These are phyloP conservation scores for Ceyx cyanopectus DNA, from an alignment of 2,113 vertebrate genomes.

Conservation along the genomic window DNA sequence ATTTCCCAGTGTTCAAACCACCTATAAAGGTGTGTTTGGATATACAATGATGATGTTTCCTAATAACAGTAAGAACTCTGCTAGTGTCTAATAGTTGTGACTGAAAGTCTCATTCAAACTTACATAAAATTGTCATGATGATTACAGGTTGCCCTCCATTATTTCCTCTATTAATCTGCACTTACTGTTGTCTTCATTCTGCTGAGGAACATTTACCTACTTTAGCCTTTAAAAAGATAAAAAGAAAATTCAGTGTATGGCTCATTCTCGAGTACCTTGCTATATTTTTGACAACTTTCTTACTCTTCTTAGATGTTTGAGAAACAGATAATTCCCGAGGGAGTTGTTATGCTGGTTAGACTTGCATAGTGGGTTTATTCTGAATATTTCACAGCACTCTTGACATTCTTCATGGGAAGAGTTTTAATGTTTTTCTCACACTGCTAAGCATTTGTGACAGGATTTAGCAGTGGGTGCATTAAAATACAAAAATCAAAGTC, in stretches of 20 bases:
- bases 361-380: not conserved
- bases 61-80: not conserved
- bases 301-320: not conserved
- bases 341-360: not conserved
- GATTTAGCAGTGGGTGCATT: not conserved
- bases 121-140: not conserved
- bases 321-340: not conserved
- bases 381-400: not conserved
- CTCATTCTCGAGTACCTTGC: not conserved
- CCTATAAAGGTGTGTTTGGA: not conserved
- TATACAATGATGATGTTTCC: not conserved
- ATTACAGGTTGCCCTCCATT: not conserved
- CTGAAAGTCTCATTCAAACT: not conserved
- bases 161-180: not conserved
- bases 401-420: not conserved
- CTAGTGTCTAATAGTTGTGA: not conserved
- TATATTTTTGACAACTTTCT: not conserved
- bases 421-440: not conserved
- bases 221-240: not conserved
- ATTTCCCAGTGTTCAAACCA: not conserved
- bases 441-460: not conserved
- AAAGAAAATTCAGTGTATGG: not conserved
- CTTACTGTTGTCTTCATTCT: not conserved
- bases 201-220: not conserved
- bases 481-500: not conserved